phyloP scores from a whole-genome alignment of 2,797 vertebrate genomes.

The Phataginus tetradactyla region DNA sequence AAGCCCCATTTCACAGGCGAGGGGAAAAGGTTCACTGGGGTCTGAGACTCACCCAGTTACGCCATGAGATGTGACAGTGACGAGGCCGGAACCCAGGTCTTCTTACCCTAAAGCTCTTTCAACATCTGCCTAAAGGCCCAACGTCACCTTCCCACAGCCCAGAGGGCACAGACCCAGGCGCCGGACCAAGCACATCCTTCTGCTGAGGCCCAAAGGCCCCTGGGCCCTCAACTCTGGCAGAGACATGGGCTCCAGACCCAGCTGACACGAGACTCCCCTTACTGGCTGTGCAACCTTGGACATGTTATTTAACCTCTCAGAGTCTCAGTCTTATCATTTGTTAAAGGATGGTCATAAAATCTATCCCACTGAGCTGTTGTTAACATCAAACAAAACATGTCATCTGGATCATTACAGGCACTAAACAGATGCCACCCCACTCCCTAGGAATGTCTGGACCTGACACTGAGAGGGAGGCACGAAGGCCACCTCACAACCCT shows the following conservation, averaged over 20 bases:
- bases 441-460: background rate
- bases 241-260: fast-evolving
- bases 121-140: background rate
- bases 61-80: background rate
- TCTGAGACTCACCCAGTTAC: fast-evolving
- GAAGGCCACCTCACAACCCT: background rate
- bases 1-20: background rate
- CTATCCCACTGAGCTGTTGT: background rate
- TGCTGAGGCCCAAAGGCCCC: no score
- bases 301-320: background rate
- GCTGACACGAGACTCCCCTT: background rate
- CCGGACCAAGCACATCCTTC: background rate
- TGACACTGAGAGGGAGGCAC: background rate
- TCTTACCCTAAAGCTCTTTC: background rate
- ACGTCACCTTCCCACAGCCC: background rate
- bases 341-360: background rate
- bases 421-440: background rate
- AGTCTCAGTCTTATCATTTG: background rate
- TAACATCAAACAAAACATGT: background rate
- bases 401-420: background rate
- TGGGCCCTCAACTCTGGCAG: background rate
- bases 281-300: background rate
- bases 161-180: fast-evolving
- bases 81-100: background rate
- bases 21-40: background rate